Evolutionary conservation across 2,113 vertebrate genomes (phyloP), one percentile per base, ranked within the genome.

Genomic region (Apteryx mantelli): DNA sequence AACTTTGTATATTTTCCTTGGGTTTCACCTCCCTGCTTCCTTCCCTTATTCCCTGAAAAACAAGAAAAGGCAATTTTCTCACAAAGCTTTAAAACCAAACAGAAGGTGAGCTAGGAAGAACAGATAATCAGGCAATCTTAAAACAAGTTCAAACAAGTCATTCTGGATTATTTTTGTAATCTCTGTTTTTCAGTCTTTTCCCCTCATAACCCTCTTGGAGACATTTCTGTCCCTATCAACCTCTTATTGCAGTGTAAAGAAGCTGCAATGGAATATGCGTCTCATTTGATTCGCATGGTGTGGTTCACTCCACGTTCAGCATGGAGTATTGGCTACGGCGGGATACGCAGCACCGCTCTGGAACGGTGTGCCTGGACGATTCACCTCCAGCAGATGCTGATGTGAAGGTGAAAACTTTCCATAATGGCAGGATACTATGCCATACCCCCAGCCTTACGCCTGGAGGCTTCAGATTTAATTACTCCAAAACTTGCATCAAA

Each of bases 401-500:
- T 42, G 17, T 0, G 19, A 68, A 81, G 80, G 48, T 52, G 52
- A 77, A 89, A 90, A 64, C 21, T 11, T 83, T 63, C 38, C 8
- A 48, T 14, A n/a, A 22, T 20, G 14, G 32, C 18, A 48, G 58
- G 30, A 65, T 44, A 44, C 2, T 12, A 22, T n/a, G 17, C 25
- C 64, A 16, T 55, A 22, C 2, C 19, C 16, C 17, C 9, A 38
- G 16, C 9, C 24, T 89, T 44, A 24, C 20, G 64, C 8, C 61
- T 34, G 17, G 21, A 89, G 28, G 58, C 78, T 96, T 85, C 44
- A 89, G 34, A 74, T 92, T 95, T 77, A 89, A 87, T 89, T 82
- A 71, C 58, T 70, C 92, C 80, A 70, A 95, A 96, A 81, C 34
- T 82, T 80, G 21, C 50, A 82, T 80, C 75, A 83, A 70, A 95